These are phyloP conservation scores for Corydoras maculifer DNA, from an alignment of 2,113 vertebrate species.

Conservation along the genomic window DNA sequence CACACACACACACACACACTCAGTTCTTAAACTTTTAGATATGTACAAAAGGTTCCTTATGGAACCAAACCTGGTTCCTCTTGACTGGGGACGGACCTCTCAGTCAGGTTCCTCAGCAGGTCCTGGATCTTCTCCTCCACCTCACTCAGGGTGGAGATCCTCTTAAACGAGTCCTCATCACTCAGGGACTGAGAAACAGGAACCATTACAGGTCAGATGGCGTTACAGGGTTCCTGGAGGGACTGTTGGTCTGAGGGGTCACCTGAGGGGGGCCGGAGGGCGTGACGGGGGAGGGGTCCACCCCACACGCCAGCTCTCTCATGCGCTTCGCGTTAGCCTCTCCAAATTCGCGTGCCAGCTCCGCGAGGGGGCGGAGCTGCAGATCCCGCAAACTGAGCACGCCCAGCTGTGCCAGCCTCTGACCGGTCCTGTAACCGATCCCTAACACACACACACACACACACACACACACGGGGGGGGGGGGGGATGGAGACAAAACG, in stretches of 20 bases:
- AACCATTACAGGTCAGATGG: background rate
- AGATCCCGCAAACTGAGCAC: conserved; percentile 66
- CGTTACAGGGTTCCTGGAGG: too few relatives aligned
- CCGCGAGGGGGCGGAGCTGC: conserved; percentile 60
- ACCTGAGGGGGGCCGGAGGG: conserved; percentile 83
- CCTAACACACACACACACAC: conserved; percentile 56
- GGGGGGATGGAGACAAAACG: background rate
- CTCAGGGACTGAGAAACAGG: conserved; percentile 75
- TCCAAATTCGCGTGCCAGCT: conserved; percentile 73
- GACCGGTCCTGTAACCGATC: conserved; percentile 74
- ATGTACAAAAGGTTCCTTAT: too few relatives aligned
- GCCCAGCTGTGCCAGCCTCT: conserved; percentile 70
- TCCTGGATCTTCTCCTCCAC: conserved; percentile 72
- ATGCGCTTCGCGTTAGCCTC: conserved; percentile 64
- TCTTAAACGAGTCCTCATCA: conserved; percentile 87
- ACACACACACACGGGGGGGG: conserved; percentile 1
- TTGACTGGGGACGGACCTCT: conserved; percentile 61
- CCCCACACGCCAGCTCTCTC: conserved; percentile 72
- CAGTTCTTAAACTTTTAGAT: background rate
- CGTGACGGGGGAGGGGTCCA: conserved; percentile 72
- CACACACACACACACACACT: conserved; percentile 7
- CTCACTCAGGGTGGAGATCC: conserved; percentile 71
- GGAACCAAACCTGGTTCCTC: too few relatives aligned
- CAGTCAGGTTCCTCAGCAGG: conserved; percentile 68
- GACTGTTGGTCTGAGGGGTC: conserved; percentile 2